Conservation (phyloP, 2,797 vertebrate genomes). For the Ptychadena robeensis region DNA sequence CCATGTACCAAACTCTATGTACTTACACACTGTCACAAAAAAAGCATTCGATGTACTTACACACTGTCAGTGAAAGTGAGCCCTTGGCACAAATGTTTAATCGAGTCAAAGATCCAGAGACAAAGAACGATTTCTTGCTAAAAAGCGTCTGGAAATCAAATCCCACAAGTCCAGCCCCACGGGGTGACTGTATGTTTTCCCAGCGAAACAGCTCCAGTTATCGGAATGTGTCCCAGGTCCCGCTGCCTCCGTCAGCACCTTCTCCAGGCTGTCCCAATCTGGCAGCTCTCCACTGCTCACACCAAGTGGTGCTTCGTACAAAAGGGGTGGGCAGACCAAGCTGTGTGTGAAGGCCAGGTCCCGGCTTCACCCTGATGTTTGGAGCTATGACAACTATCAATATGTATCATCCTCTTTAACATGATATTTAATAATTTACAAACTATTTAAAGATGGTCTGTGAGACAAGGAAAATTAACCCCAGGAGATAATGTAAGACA, state of each 20-base stretch:
- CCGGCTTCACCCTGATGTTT: not conserved
- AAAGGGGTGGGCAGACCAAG: constrained; percentile 36
- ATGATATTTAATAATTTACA: constrained; percentile 34
- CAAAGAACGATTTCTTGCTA: not conserved
- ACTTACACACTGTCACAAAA: too few species aligned
- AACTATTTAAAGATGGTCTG: not conserved
- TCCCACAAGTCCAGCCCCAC: not conserved
- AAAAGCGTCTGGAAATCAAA: not conserved
- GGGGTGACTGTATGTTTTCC: not conserved
- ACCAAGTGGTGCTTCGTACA: constrained; percentile 19
- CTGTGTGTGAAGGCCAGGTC: not conserved
- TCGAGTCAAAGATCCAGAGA: constrained; percentile 17
- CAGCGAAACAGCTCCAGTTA: not conserved
- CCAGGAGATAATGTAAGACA: not conserved
- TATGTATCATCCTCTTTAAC: not conserved
- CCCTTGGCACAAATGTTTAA: constrained; percentile 23
- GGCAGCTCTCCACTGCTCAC: constrained; percentile 28
- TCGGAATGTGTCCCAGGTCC: constrained; percentile 14
- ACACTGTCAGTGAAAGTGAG: constrained; percentile 5
- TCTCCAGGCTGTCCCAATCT: constrained; percentile 27
- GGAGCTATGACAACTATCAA: constrained; percentile 10
- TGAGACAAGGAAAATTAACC: not conserved
- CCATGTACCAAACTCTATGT: not conserved
- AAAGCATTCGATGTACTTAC: constrained; percentile 35
- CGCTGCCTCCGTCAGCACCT: constrained; percentile 31